Base-by-base conservation (phyloP, 2,797 vertebrate species). In the Serranus cabrilla region DNA sequence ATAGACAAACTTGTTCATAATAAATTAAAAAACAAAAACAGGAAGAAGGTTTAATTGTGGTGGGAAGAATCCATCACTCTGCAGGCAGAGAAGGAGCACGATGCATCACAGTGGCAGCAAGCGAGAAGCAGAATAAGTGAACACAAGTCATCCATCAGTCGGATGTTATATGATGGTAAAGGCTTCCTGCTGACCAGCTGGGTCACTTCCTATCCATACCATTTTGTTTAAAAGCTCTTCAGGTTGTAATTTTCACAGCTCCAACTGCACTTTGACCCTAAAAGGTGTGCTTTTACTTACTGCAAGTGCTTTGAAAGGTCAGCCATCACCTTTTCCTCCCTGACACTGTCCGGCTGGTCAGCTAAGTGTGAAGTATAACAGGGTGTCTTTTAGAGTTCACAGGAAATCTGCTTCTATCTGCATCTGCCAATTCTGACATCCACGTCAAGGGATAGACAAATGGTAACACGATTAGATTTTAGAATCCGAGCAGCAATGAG, bases 61-160 rank as follows among this genome's bases (percentile, higher is more conserved):
- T 62, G 12, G 1, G 51, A 52, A 64, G 27, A 62, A 85, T 87
- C 64, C 71, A 81, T 89, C 76, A 59, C 54, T 51, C 16, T 42
- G 57, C 43, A 23, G 16, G 31, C 4, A 12, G 72, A 37, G 55
- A 79, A 76, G 5, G 47, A 55, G 18, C 31, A 2, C 7, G 10
- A 86, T 86, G 58, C 43, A 77, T 89, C 90, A 87, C 25, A 7
- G 60, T 42, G 69, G 60, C 68, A 72, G 74, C 49, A 1, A 1
- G 13, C 27, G 49, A 71, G 20, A 40, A 49, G 37, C 43, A 55
- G 43, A 45, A 43, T 14, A 80, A 37, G 16, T 11, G 4, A 66
- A 67, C 39, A 46, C 55, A 52, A 23, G 47, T 73, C 43, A 68
- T 60, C 56, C 20, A 73, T 75, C 62, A 68, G 73, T 76, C 73